Evolutionary conservation across 1,140 invertebrate species (phyloP).

Genomic region (Caenorhabditis remanei): DNA sequence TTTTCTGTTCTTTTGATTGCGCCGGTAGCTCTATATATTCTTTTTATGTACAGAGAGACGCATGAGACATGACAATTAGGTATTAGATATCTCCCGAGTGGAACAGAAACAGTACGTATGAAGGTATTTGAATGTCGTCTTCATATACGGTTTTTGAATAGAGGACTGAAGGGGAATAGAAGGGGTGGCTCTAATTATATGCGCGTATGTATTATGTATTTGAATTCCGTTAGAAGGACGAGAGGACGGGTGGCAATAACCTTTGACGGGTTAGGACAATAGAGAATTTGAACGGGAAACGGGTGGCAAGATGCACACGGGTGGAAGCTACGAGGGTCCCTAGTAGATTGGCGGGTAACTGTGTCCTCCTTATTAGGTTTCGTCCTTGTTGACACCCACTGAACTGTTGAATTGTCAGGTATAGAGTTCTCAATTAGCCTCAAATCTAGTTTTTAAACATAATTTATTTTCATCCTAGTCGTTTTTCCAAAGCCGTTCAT

Average conservation of each 20-base stretch:
- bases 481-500: too few species aligned
- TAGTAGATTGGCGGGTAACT: not conserved
- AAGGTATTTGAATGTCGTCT: conserved; percentile 31
- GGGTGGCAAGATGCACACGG: conserved; percentile 29
- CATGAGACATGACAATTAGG: conserved; percentile 16
- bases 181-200: conserved; percentile 49
- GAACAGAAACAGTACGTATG: not conserved
- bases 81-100: conserved; percentile 39
- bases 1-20: conserved; percentile 4
- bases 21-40: not conserved
- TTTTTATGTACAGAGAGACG: conserved; percentile 10
- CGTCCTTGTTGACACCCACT: too few species aligned
- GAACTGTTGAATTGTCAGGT: too few species aligned
- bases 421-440: too few species aligned
- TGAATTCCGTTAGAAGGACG: conserved; percentile 52
- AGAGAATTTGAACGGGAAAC: conserved; percentile 4
- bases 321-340: conserved; percentile 32
- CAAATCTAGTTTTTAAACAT: too few species aligned
- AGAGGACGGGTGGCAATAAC: conserved; percentile 48
- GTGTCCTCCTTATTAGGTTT: not conserved
- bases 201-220: conserved; percentile 45
- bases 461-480: too few species aligned
- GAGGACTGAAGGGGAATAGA: not conserved
- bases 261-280: conserved; percentile 39
- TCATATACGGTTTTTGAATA: not conserved